Percentiles rank a stretch among this genome's conserved stretches.
Conservation (phyloP, 2,113 vertebrate species). For the Laticauda laticaudata region DNA sequence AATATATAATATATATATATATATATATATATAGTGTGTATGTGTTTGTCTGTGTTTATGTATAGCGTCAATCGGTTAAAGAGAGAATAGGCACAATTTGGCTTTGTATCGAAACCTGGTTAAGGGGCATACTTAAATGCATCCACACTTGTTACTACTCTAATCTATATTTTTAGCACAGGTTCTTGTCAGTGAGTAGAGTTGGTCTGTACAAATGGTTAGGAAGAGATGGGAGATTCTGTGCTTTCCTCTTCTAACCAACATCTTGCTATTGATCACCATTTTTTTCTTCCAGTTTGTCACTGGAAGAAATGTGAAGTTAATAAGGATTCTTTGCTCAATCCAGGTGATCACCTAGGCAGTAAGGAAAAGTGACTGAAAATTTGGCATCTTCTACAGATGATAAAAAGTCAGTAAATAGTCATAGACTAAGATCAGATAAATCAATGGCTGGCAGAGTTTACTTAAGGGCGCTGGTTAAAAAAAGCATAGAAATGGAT, state of each 20-base stretch:
- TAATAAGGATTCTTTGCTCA: background rate
- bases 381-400: background rate
- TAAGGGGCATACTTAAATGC: background rate
- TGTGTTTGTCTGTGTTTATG: too few species aligned
- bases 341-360: background rate
- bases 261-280: background rate
- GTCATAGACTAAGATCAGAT: background rate
- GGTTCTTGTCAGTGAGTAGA: background rate
- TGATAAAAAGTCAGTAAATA: background rate
- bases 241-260: background rate
- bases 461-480: background rate
- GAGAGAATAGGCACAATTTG: background rate
- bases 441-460: conserved; percentile 16
- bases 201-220: background rate
- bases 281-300: background rate
- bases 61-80: background rate
- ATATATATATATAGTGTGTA: background rate
- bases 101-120: background rate
- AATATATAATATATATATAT: too few species aligned
- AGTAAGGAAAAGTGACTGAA: background rate
- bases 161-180: background rate
- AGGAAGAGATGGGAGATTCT: background rate
- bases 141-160: background rate
- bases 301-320: background rate
- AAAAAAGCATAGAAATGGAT: background rate